Base-by-base conservation (phyloP, 2,113 vertebrate genomes). In the Aspiorhynchus laticeps region DNA sequence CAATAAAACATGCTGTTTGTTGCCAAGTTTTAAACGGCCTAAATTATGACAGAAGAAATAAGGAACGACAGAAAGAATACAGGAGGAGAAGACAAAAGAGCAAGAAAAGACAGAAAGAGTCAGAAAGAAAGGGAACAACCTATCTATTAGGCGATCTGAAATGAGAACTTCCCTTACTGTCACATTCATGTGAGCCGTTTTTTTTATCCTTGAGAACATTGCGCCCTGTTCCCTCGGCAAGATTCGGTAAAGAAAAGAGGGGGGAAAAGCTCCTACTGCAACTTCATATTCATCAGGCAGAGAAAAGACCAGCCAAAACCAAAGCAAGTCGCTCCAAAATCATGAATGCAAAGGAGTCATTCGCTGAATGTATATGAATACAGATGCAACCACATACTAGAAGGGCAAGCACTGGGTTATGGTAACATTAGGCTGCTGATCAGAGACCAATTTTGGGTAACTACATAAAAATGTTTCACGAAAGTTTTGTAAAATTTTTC, bases 1-100 rank as follows among this genome's bases (percentile, higher is more conserved):
- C 95, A 94, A 95, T 91, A 93, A 94, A 94, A 91, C 94, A 94
- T 95, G 94, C 94, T 91, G 90, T 94, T 94, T 94, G 91, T 94
- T 94, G 93, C 94, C 93, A 46, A 85, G 90, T 89, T 17, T 41
- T 28, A 78, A 65, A 85, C 88, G 86, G 81, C 88, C 86, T 91
- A 91, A 85, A 48, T 78, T 89, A 90, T 89, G 91, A 86, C 82
- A 90, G 77, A 90, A 88, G 53, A 85, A 65, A 63, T 28, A 2
- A 24, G 56, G 14, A 77, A 33, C 26, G 41, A 71, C n/a, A 87
- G 69, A 59, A 63, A 51, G 12, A 74, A 41, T 17, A 78, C 15
- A 81, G 43, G 43, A 33, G 14, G 41, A 53, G 59, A 21, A 36
- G 56, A 26, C 5, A 12, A 77, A 36, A 81, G 51, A 48, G 67